Evolutionary conservation across 2,888 invertebrate species (phyloP).

Genomic region (Drosophila fungiperda): DNA sequence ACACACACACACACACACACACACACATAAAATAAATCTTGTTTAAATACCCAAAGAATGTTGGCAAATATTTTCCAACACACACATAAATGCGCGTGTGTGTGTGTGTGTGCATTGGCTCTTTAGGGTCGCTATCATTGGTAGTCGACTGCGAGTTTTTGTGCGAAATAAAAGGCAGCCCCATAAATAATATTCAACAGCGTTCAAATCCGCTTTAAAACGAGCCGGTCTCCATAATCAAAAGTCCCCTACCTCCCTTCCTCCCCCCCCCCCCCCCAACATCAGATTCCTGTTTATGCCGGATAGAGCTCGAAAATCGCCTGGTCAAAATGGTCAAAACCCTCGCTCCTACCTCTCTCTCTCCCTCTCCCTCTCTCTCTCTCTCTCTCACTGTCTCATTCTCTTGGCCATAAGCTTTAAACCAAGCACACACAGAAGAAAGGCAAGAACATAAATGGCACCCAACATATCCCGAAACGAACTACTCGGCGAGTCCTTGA

Average conservation of each 20-base stretch:
- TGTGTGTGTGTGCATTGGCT: constrained; percentile 31
- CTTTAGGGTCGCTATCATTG: constrained; percentile 66
- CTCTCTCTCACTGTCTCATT: background rate
- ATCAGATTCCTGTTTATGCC: constrained; percentile 15
- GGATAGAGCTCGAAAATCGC: constrained; percentile 25
- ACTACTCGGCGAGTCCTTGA: constrained; percentile 18
- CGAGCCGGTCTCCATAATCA: constrained; percentile 55
- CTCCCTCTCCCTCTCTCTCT: too few relatives aligned
- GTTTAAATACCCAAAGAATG: constrained; percentile 80
- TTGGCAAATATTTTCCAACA: constrained; percentile 72
- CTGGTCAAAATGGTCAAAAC: constrained; percentile 51
- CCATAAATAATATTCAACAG: constrained; percentile 76
- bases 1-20: background rate
- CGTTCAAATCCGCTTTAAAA: constrained; percentile 79
- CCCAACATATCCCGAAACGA: constrained; percentile 8
- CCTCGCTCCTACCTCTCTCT: constrained; percentile 1
- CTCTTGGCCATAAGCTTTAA: constrained; percentile 43
- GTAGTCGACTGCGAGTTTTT: constrained; percentile 27
- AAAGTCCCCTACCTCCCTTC: background rate
- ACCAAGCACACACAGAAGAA: constrained; percentile 27
- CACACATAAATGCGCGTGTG: constrained; percentile 10
- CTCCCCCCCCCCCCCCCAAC: background rate
- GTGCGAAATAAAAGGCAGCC: constrained; percentile 62
- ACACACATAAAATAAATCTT: constrained; percentile 72
- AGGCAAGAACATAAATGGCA: constrained; percentile 10